phyloP scores from a whole-genome alignment of 30 jellyfish, hydroid and myxozoan genomes.

The Hydra vulgaris region DNA sequence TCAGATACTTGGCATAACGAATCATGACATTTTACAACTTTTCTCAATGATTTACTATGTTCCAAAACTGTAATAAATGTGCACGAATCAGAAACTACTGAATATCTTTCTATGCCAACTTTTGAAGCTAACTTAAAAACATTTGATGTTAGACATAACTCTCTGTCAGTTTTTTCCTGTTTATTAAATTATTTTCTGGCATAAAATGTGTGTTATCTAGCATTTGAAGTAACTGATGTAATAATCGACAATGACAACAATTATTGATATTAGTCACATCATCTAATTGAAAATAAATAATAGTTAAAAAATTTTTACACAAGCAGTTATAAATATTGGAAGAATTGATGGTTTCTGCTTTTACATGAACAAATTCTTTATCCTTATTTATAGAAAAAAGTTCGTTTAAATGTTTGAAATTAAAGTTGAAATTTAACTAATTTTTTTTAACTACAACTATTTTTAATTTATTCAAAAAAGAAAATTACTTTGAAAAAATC shows the following conservation, averaged over 20 bases:
- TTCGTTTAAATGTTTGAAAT: no score
- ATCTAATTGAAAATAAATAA: not conserved
- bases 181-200: not conserved
- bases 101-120: not conserved
- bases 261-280: not conserved
- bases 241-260: not conserved
- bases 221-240: not conserved
- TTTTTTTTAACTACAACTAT: no score
- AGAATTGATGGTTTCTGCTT: no score
- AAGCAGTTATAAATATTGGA: not conserved
- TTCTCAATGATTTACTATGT: not conserved
- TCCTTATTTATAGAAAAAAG: no score
- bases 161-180: not conserved
- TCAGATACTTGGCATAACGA: not conserved
- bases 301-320: not conserved
- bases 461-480: no score
- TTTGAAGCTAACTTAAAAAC: conserved; percentile 1
- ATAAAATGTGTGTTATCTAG: not conserved
- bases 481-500: no score
- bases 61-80: not conserved
- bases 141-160: not conserved
- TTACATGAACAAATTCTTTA: no score
- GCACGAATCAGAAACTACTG: conserved; percentile 8
- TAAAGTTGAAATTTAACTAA: no score
- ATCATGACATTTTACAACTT: conserved; percentile 7